Conservation (phyloP, 1,140 invertebrate genomes). For the Microplitis mediator region DNA sequence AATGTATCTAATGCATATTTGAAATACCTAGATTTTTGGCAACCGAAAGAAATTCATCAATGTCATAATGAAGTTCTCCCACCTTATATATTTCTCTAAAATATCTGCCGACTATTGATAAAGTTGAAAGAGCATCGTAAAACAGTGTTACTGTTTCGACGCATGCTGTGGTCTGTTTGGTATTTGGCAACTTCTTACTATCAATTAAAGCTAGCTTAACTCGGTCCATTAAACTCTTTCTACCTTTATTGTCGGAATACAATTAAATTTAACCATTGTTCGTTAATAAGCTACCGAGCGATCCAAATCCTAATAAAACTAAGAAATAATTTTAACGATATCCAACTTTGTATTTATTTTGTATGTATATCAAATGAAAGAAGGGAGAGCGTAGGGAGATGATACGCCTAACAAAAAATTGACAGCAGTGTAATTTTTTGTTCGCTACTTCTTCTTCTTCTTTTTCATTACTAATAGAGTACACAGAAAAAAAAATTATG, state of each 20-base stretch:
- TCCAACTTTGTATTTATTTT: too few relatives aligned
- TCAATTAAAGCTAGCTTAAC: slow-evolving; percentile 35
- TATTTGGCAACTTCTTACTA: slow-evolving; percentile 33
- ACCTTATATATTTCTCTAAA: slow-evolving; percentile 13
- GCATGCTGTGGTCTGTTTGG: background rate
- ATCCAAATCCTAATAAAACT: background rate
- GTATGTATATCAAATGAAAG: too few relatives aligned
- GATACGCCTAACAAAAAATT: too few relatives aligned
- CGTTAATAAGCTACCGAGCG: background rate
- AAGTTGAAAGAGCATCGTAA: slow-evolving; percentile 9
- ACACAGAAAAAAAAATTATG: too few relatives aligned
- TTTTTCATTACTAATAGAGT: too few relatives aligned
- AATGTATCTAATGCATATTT: background rate
- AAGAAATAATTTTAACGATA: too few relatives aligned
- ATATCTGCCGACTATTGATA: background rate
- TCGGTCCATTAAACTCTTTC: slow-evolving; percentile 31
- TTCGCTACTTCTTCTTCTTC: too few relatives aligned
- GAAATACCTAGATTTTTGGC: background rate
- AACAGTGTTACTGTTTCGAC: background rate
- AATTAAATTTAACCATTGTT: background rate
- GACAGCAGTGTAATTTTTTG: too few relatives aligned
- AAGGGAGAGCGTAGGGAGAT: too few relatives aligned
- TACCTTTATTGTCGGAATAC: background rate
- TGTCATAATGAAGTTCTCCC: slow-evolving; percentile 8
- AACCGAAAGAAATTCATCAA: slow-evolving; percentile 21